Evolutionary conservation across 1,140 invertebrate genomes (phyloP).

Genomic region (Drosophila sturtevanti): DNA sequence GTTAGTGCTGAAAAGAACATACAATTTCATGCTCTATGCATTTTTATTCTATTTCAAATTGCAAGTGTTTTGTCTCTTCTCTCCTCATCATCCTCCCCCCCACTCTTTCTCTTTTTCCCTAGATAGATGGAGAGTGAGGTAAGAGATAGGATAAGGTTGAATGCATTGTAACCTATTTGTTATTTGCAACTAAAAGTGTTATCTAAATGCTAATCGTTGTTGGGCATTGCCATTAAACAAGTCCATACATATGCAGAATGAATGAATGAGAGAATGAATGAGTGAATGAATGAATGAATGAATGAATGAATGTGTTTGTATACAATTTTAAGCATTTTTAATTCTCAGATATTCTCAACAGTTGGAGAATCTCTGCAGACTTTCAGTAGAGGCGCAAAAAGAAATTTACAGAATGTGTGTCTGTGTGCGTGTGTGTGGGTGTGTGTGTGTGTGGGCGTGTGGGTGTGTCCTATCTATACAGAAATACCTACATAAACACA

Average conservation of each 20-base stretch:
- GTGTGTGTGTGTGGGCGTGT: no score
- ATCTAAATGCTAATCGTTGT: slow-evolving; percentile 69
- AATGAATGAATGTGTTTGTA: not conserved
- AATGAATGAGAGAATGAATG: no score
- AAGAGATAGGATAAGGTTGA: not conserved
- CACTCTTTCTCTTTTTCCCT: not conserved
- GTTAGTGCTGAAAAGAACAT: slow-evolving; percentile 29
- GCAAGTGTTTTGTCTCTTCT: slow-evolving; percentile 15
- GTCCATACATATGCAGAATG: not conserved
- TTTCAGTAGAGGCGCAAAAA: slow-evolving; percentile 15
- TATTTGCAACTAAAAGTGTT: slow-evolving; percentile 36
- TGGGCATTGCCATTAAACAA: slow-evolving; percentile 55
- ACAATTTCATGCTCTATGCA: slow-evolving; percentile 53
- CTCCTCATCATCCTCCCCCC: no score
- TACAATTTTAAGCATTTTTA: slow-evolving; percentile 15
- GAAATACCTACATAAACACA: not conserved
- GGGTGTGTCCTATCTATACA: not conserved
- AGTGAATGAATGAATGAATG: no score
- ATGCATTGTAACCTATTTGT: slow-evolving; percentile 26
- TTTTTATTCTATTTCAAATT: slow-evolving; percentile 42
- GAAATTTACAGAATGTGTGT: slow-evolving; percentile 49
- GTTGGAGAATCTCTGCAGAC: slow-evolving; percentile 24
- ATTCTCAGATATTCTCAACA: not conserved
- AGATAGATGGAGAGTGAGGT: no score
- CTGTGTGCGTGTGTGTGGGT: no score